Evolutionary conservation across 2,888 invertebrate species (phyloP).

Genomic region (Neria commutata): DNA sequence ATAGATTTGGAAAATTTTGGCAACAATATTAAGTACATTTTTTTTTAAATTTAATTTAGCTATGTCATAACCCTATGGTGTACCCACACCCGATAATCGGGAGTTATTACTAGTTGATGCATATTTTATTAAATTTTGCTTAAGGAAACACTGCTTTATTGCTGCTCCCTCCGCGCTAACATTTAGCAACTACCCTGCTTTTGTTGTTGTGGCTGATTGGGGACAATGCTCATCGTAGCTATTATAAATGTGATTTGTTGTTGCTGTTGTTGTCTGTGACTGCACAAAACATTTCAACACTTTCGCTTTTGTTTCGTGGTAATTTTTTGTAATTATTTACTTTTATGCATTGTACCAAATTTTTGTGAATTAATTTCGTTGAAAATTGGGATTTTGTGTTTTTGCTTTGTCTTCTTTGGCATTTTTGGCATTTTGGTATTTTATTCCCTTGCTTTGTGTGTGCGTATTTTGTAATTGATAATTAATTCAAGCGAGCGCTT

Average conservation of each 20-base stretch:
- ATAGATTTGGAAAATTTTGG: no score
- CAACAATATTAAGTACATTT: no score
- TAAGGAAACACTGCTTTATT: no score
- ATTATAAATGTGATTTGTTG: no score
- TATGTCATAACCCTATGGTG: no score
- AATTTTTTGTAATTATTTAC: conserved; percentile 10
- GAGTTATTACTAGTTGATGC: no score
- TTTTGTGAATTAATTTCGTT: neutral
- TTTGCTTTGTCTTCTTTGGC: neutral
- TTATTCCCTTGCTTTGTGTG: no score
- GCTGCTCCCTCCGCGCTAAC: no score
- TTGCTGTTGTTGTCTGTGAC: conserved; percentile 25
- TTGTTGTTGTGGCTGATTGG: conserved; percentile 42
- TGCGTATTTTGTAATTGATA: neutral
- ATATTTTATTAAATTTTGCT: no score
- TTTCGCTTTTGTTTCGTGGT: conserved; percentile 52
- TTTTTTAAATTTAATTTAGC: no score
- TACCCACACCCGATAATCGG: no score
- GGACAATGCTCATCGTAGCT: neutral
- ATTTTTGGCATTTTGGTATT: neutral
- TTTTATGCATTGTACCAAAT: neutral
- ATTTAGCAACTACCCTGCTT: conserved; percentile 50
- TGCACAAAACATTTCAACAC: conserved; percentile 54
- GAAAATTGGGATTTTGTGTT: neutral
- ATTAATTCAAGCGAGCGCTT: neutral